Base-by-base conservation (phyloP, 2,888 invertebrate species). In the Sialis fuliginosa region DNA sequence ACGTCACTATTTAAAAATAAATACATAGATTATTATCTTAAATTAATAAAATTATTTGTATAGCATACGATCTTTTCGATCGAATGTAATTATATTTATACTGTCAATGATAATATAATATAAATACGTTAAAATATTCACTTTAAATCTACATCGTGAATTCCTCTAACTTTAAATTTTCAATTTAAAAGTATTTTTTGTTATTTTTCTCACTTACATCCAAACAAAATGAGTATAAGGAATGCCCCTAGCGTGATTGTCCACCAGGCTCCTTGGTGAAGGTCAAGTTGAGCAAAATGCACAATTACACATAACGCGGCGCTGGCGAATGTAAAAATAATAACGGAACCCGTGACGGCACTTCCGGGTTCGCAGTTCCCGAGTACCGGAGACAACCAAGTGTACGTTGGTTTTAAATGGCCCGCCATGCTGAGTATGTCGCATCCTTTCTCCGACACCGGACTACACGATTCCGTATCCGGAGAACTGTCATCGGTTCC, bases 311-410 rank as follows among this genome's bases (percentile, higher is more conserved):
- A 85, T 13, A 88, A 69, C 5, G 79, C 75, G n/a, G 76, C 75
- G 49, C 83, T 72, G 6, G 78, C 72, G 1, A 70, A 65, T 1
- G 77, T 79, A 58, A 79, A 85, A 9, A 81, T 64, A 52, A 83
- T 72, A 1, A 86, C 81, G n/a, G 81, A 74, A 30, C 71, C 70
- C 0, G 81, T 75, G 0, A 86, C 85, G 0, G 81, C 82, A 6
- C 74, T 71, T 0, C 89, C 89, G 0, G 88, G 83, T 33, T 81
- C 78, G 50, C 80, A 77, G n/a, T 77, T 74, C 0, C 83, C 82
- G 2, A 83, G 68, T 6, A 82, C 57, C 0, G 83, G 78, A 49
- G 80, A 80, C 48, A 91, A 58, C 77, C 84, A 83, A 13, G 77
- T 72, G 56, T 83, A 84, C 52, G 78, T 74, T 0, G 79, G 69